phyloP scores from a whole-genome alignment of 2,888 invertebrate species.

The Caenorhabditis japonica region DNA sequence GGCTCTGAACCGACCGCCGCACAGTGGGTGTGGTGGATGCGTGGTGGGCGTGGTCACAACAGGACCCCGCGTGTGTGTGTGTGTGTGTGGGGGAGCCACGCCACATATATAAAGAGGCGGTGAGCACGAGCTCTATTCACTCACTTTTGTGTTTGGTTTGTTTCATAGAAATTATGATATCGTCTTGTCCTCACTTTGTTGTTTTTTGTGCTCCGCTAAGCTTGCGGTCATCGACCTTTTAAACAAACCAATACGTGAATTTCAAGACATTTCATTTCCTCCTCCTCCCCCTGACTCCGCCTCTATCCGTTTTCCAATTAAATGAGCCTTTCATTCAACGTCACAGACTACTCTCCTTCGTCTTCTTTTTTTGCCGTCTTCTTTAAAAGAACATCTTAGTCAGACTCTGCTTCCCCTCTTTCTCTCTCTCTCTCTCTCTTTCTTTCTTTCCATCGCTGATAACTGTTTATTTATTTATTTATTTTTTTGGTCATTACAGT shows the following conservation, averaged over 20 bases:
- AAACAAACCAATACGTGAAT: too few relatives aligned
- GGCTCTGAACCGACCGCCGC: too few relatives aligned
- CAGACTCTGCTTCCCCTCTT: constrained; percentile 20
- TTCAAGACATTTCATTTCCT: constrained; percentile 25
- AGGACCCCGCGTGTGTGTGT: constrained; percentile 42
- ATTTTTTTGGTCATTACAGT: constrained; percentile 48
- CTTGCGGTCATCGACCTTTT: too few relatives aligned
- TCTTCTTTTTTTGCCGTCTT: not conserved
- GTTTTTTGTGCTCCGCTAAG: too few relatives aligned
- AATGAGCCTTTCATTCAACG: constrained; percentile 1
- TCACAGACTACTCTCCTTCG: not conserved
- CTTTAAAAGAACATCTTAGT: constrained; percentile 35
- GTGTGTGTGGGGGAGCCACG: not conserved
- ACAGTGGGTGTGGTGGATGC: too few relatives aligned
- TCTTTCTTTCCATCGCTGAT: not conserved
- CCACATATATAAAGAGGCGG: constrained; percentile 30
- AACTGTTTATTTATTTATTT: not conserved
- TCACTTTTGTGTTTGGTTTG: too few relatives aligned
- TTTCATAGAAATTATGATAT: too few relatives aligned
- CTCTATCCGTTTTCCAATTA: constrained; percentile 42
- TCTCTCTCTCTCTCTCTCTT: constrained; percentile 3
- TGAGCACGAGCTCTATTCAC: not conserved
- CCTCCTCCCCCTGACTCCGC: constrained; percentile 18
- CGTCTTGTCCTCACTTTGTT: too few relatives aligned
- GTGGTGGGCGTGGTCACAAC: constrained; percentile 33